These are phyloP conservation scores for Cladopsammia gracilis DNA, from an alignment of 64 coral and sea anemone genomes.

Conservation along the genomic window DNA sequence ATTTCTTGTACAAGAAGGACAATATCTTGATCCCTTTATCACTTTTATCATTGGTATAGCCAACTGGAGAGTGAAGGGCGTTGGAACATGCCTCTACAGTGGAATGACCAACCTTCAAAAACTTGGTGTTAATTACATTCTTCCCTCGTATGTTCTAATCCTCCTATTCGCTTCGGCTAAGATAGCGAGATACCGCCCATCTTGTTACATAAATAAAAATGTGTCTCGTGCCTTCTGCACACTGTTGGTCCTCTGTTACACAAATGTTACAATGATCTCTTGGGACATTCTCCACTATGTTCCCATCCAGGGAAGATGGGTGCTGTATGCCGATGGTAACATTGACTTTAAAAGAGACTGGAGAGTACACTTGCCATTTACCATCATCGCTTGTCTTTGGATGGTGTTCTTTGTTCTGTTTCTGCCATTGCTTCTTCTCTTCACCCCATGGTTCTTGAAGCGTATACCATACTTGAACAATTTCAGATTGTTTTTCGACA, in stretches of 20 bases:
- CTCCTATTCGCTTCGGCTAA: conserved; percentile 72
- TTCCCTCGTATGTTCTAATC: conserved; percentile 77
- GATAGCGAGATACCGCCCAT: conserved; percentile 58
- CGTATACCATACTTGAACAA: conserved; percentile 44
- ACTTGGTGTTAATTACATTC: conserved; percentile 82
- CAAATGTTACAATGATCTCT: conserved; percentile 84
- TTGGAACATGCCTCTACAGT: conserved; percentile 52
- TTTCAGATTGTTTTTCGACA: conserved; percentile 80
- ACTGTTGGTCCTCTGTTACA: conserved; percentile 86
- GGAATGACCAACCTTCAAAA: conserved; percentile 82
- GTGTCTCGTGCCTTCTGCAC: conserved; percentile 78
- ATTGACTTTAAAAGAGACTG: conserved; percentile 74
- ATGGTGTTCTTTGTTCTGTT: conserved; percentile 78
- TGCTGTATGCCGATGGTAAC: conserved; percentile 80
- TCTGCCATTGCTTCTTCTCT: conserved; percentile 71
- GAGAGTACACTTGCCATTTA: conserved; percentile 80
- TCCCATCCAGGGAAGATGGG: conserved; percentile 44
- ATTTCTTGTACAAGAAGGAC: conserved; percentile 70
- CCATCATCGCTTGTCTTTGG: conserved; percentile 72
- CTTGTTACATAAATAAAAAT: conserved; percentile 91
- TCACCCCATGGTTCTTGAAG: conserved; percentile 83
- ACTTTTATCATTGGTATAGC: conserved; percentile 73
- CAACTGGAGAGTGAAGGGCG: conserved; percentile 51
- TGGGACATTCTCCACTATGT: conserved; percentile 86
- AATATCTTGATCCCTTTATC: conserved; percentile 68